Base-by-base conservation (phyloP, 30 jellyfish, hydroid and myxozoan genomes). In the Rhopilema esculentum region DNA sequence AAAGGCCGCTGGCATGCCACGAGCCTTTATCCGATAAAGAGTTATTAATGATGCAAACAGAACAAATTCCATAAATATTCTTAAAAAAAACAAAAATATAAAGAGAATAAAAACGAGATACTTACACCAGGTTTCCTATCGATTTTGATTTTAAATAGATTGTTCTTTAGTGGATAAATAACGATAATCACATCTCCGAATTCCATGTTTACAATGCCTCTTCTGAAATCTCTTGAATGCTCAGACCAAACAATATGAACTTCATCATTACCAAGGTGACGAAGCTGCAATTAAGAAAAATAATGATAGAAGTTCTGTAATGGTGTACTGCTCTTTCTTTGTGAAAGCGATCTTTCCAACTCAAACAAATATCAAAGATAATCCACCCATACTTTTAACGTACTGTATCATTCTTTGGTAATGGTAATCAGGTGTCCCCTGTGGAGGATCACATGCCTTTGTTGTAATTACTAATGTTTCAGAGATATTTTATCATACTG, bases 261-360 rank as follows among this genome's bases (percentile, higher is more conserved):
- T 79, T 96, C 99, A 66, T 96, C 99, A 72, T 96, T 96, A 6
- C 99, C 99, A 88, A 96, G 99, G 79, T 96, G 99, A 32, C 99
- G 97, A 18, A 96, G 80, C 99, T 96, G 79, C 1, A 28, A 27
- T 29, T 61, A 24, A 32, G 32, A 26, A 51, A 51, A 19, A 50
- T 16, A 77, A 31, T 21, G 63, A 1, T 18, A 16, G 51, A 18
- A 27, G 20, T 15, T 73, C 21, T 26, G 22, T 26, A 4, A 18
- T 51, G 15, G 15, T 15, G 19, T 9, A 9, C 15, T 9, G 19
- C 66, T 9, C 15, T 9, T 19, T 9, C 16, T 19, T 9, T 51
- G 15, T 51, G 16, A 51, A 9, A 19, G 66, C 66, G 15, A 19
- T 9, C 66, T 15, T 51, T 51, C 66, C 19, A 19, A 51, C 66